These are phyloP conservation scores for Thryonomys swinderianus DNA, from an alignment of 2,113 vertebrate species.

Conservation along the genomic window DNA sequence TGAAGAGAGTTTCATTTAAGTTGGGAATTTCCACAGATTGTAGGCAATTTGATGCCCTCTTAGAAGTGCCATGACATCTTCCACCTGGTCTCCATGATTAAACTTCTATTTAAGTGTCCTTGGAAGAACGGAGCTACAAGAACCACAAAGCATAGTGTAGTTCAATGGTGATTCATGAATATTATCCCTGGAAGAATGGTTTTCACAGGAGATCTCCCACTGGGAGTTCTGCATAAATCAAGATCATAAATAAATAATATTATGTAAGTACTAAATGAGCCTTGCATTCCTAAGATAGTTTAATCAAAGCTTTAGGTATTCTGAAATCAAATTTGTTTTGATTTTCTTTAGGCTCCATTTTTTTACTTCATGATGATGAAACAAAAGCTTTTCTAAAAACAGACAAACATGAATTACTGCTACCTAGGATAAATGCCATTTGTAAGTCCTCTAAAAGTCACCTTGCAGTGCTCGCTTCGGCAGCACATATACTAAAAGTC, in stretches of 20 bases:
- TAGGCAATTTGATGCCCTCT: background rate
- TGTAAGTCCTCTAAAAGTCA: constrained; percentile 62
- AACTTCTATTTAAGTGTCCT: background rate
- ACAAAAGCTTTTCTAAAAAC: constrained; percentile 72
- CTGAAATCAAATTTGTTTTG: constrained; percentile 73
- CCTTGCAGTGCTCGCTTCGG: too few relatives aligned
- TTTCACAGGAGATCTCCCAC: constrained; percentile 35
- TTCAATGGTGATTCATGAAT: constrained; percentile 35
- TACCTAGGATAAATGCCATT: constrained; percentile 57
- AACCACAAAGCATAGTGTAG: background rate
- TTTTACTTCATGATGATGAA: constrained; percentile 71
- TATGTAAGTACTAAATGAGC: constrained; percentile 73
- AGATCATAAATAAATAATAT: constrained; percentile 80
- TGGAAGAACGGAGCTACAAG: background rate
- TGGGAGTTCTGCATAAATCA: constrained; percentile 68
- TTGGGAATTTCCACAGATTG: background rate
- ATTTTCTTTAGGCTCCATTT: constrained; percentile 61
- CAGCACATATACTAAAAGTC: too few relatives aligned
- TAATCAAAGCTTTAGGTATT: constrained; percentile 74
- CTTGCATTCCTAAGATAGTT: constrained; percentile 45
- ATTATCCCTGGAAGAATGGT: constrained; percentile 1
- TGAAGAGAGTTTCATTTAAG: background rate
- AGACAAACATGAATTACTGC: constrained; percentile 67
- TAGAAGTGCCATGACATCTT: background rate
- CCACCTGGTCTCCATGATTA: background rate